Percentiles rank a stretch among this genome's conserved stretches.
These are phyloP conservation scores for Isotomurus palustris DNA, from an alignment of 2,888 invertebrate genomes.

Conservation along the genomic window DNA sequence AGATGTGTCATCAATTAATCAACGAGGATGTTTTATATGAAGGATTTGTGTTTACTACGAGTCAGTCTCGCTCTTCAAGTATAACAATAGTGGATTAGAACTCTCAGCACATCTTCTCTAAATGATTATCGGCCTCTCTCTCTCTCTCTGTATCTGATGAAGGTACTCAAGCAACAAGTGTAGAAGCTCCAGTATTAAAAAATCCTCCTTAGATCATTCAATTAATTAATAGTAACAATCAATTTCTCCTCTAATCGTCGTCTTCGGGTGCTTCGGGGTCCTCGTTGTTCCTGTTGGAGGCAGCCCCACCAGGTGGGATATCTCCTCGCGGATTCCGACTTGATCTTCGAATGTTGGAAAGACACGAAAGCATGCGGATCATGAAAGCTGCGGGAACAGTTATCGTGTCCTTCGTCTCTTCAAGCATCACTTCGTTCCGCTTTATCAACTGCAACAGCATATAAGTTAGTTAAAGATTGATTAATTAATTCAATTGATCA, in stretches of 20 bases:
- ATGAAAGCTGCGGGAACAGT: slow-evolving; percentile 83
- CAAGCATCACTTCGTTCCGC: slow-evolving; percentile 75
- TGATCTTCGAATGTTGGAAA: slow-evolving; percentile 28
- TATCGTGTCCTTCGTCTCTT: slow-evolving; percentile 79
- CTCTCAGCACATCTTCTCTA: no score
- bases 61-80: no score
- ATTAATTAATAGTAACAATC: background rate
- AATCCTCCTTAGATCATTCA: no score
- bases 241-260: background rate
- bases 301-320: background rate
- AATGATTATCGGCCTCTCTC: no score
- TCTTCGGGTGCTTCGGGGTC: background rate
- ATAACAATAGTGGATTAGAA: no score
- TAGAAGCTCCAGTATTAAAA: no score
- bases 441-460: slow-evolving; percentile 60
- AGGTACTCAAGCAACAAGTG: no score
- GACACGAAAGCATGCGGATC: slow-evolving; percentile 53
- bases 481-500: slow-evolving; percentile 18
- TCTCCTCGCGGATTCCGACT: background rate
- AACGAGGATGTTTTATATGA: no score
- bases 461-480: background rate
- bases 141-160: no score
- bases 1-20: no score
- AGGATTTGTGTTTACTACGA: no score
- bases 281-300: background rate